Base-by-base conservation (phyloP, 1,140 invertebrate species). In the Trichonephila clavipes region DNA sequence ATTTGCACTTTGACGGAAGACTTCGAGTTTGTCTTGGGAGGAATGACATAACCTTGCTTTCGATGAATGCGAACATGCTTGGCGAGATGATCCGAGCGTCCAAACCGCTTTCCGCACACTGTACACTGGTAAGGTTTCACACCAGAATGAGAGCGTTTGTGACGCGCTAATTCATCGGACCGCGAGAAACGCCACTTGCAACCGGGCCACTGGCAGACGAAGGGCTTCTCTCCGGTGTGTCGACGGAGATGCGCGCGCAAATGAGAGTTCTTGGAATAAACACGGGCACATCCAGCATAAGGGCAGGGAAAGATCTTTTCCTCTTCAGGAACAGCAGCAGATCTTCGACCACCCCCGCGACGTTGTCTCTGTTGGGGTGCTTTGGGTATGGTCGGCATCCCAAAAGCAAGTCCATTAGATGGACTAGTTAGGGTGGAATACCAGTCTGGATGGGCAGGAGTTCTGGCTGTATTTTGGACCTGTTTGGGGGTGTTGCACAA, bases 171-270 rank as follows among this genome's bases (percentile, higher is more conserved):
- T 95, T 99, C 98, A 95, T 99, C 99, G 0, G 98, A 99, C 66
- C 98, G 96, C 4, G 98, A 99, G 96, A 99, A 99, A 93, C 97
- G 97, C 98, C 99, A 99, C 14, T 97, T 97, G 96, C 99, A 99
- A n/a, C 97, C 98, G 3, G 97, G 96, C 98, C 98, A 99, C 82
- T 97, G 98, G 95, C 98, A 99, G 5, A 95, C 96, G 95, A 99
- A 99, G 0, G 99, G 99, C 95, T 99, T 99, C 96, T 99, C 98
- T 0, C 98, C 99, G 1, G 98, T 98, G 96, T 99, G 99, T 18
- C 99, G 97, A 3, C 99, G 96, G 85, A 99, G 95, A 95, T 99
- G 99, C 3, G 99, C 98, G 95, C 99, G 99, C 34, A 99, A 96
- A 95, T 99, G 98, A 14, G 98, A 99, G 24, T 98, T 97, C 96